Evolutionary conservation across 1,140 invertebrate genomes (phyloP).

Genomic region (Cotesia vestalis): DNA sequence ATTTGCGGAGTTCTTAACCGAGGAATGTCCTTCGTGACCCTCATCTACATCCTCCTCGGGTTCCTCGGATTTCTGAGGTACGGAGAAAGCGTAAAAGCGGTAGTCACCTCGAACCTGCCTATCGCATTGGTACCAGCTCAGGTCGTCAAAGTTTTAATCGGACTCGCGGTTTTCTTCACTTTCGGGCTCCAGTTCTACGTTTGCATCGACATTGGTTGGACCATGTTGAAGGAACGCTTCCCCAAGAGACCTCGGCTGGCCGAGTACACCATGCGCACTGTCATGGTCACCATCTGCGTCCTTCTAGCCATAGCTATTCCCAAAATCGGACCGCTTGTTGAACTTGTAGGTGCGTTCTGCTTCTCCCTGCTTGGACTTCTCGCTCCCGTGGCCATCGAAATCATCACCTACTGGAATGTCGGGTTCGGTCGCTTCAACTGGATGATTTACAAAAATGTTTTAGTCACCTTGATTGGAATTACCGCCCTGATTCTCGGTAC

Average conservation of each 20-base stretch:
- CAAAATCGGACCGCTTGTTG: slow-evolving; percentile 86
- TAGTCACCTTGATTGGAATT: slow-evolving; percentile 77
- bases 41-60: slow-evolving; percentile 88
- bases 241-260: slow-evolving; percentile 73
- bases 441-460: slow-evolving; percentile 80
- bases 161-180: slow-evolving; percentile 88
- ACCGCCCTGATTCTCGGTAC: slow-evolving; percentile 83
- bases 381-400: slow-evolving; percentile 88
- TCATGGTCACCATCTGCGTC: slow-evolving; percentile 70
- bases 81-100: slow-evolving; percentile 72
- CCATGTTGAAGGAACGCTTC: slow-evolving; percentile 75
- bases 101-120: slow-evolving; percentile 81
- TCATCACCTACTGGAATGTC: slow-evolving; percentile 80
- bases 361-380: slow-evolving; percentile 93
- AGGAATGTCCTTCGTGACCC: slow-evolving; percentile 85
- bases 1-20: slow-evolving; percentile 86
- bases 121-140: slow-evolving; percentile 77
- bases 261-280: slow-evolving; percentile 80
- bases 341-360: slow-evolving; percentile 92
- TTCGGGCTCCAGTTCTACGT: slow-evolving; percentile 98
- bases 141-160: slow-evolving; percentile 86
- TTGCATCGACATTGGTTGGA: slow-evolving; percentile 85
- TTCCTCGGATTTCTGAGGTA: slow-evolving; percentile 89
- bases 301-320: slow-evolving; percentile 83
- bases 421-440: slow-evolving; percentile 77